Evolutionary conservation across 2,888 invertebrate genomes (phyloP), one percentile per base, ranked within the genome.

Genomic region (Nasonovia ribisnigri): DNA sequence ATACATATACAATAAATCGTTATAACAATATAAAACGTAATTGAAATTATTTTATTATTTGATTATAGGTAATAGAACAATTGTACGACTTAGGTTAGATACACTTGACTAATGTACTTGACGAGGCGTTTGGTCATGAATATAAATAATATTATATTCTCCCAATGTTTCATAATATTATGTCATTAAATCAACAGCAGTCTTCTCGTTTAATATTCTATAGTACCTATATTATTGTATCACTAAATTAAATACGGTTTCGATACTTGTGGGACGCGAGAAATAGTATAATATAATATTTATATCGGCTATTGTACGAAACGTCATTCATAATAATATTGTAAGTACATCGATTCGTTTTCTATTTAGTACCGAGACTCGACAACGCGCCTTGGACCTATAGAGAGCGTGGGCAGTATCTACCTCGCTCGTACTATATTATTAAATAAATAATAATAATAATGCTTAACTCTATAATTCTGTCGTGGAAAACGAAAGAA

Each of bases 371-470:
- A 90, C 89, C 36, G 57, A 60, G n/a, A 43, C 60, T 43, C 43
- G 57, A 42, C 36, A 42, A n/a, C 29, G 42, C 57, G 51, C 36
- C 26, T 57, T 89, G 57, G 60, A 89, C 89, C 60, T 90, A 36
- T 67, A 90, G 89, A 90, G 60, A 90, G 89, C 89, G 89, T 42
- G 86, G 84, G 29, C 86, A 43, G 86, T 86, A 86, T 29, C 36
- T 36, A 77, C 36, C n/a, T n/a, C 67, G 67, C 3, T 36, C n/a
- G n/a, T n/a, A 36, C 36, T 77, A 13, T 46, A 0, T 46, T 3
- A 67, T 67, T 5, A 67, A n/a, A 54, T 0, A 51, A 60, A 57
- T 60, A 60, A 11, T 29, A 29, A 60, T 60, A 60, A 11, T 60
- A 60, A 11, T 29, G 46, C 46, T 46, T 46, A 46, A 11, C 46